Evolutionary conservation across 1,140 invertebrate genomes (phyloP), one percentile per base, ranked within the genome.

Genomic region (Ceratosolen solmsi): DNA sequence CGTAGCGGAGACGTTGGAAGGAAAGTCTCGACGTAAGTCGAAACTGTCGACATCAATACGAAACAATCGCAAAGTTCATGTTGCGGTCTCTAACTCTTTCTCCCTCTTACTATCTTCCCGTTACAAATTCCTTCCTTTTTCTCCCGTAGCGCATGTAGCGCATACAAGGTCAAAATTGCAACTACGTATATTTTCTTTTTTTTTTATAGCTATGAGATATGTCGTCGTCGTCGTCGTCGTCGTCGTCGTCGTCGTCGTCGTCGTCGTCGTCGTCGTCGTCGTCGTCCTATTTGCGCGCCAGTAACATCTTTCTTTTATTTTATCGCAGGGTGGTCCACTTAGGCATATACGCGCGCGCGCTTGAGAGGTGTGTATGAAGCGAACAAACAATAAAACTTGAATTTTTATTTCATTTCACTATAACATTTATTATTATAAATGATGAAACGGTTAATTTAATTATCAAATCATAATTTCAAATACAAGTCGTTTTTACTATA

Each of bases 181-280:
- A 41, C 41, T 70, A 36, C 27, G 77, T 58, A 7, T 56, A 41
- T 65, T 25, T n/a, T n/a, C n/a, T n/a, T n/a, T n/a, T n/a, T n/a
- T 33, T 41, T 75, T 81, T 81, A 81, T 75, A 65, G 58, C 51
- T 58, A 17, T 75, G 80, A 78, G 63, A 77, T 71, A 65, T 77
- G 80, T 74, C 65, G n/a, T n/a, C n/a, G n/a, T n/a, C n/a, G n/a
- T n/a, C n/a, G n/a, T n/a, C n/a, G n/a, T n/a, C n/a, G n/a, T n/a
- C n/a, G n/a, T n/a, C n/a, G n/a, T n/a, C n/a, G n/a, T n/a, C n/a
- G n/a, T n/a, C n/a, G n/a, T n/a, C n/a, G n/a, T n/a, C n/a, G n/a
- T n/a, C n/a, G n/a, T n/a, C n/a, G n/a, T n/a, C n/a, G n/a, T n/a
- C n/a, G n/a, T n/a, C n/a, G n/a, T n/a, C n/a, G n/a, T n/a, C n/a